Base-by-base conservation (phyloP, 2,797 vertebrate species). In the Cynodonichthys magdalenae region DNA sequence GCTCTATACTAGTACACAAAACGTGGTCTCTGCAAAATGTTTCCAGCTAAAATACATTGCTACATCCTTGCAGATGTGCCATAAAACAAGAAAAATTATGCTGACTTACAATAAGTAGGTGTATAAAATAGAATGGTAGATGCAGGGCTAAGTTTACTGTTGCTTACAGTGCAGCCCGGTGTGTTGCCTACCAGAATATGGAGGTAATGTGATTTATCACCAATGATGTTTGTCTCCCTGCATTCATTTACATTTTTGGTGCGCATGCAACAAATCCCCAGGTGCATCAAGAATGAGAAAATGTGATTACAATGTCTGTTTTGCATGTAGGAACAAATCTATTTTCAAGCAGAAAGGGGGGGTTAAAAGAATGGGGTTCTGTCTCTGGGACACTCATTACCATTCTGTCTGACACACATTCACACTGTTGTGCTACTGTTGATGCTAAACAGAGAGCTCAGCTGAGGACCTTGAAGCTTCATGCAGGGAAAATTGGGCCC, bases 401-500 rank as follows among this genome's bases (percentile, higher is more conserved):
- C 66, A 85, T 88, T 84, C 78, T 20, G 63, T 70, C 77, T 84
- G 77, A 86, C 86, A 81, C 66, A 76, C 66, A 75, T 77, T 75
- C 84, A 20, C 66, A 70, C 73, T 81, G 29, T 60, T n/a, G 66
- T 63, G 74, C 66, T 71, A 53, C 71, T 75, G 77, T 81, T 82
- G 79, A 77, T 74, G 70, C 79, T 84, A 87, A 88, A 90, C 82
- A 85, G 67, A 85, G 82, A 86, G 67, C 86, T 90, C 85, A 86
- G 81, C 82, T 77, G 77, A 84, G 83, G 83, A 84, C 88, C 81
- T 87, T 83, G 82, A 88, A 88, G 87, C 69, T 77, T 84, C 82
- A 71, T 61, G 74, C 70, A 9, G 59, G 75, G 81, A 76, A 88
- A 92, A 91, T 90, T 91, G 88, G 87, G 68, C 91, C 80, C 84